phyloP scores from a whole-genome alignment of 2,888 invertebrate species.

The Anorthoa munda region DNA sequence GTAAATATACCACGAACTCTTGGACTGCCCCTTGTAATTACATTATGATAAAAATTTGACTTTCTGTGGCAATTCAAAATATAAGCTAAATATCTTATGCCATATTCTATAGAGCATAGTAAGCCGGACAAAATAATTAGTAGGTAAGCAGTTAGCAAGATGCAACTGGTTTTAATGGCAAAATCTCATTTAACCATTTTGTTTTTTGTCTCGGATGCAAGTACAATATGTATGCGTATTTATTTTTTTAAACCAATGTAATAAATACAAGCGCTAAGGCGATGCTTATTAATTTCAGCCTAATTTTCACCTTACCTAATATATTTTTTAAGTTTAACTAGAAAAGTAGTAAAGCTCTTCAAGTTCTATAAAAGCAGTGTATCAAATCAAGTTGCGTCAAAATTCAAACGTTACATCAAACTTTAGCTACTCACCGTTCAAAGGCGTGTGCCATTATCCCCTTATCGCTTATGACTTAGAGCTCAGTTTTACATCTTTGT shows the following conservation, averaged over 20 bases:
- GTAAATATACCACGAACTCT: too few species aligned
- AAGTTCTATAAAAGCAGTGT: too few species aligned
- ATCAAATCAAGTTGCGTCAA: not conserved
- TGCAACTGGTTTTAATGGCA: not conserved
- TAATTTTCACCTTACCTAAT: not conserved
- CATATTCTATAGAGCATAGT: not conserved
- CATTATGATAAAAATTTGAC: too few species aligned
- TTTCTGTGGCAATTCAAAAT: too few species aligned
- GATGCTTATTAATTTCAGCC: not conserved
- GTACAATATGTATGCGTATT: too few species aligned
- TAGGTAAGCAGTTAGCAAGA: not conserved
- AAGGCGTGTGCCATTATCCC: constrained; percentile 9
- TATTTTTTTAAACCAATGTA: too few species aligned
- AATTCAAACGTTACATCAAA: not conserved
- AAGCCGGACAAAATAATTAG: not conserved
- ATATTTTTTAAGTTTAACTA: too few species aligned
- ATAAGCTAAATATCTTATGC: not conserved
- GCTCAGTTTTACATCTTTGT: constrained; percentile 79
- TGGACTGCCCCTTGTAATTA: too few species aligned
- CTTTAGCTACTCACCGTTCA: too few species aligned
- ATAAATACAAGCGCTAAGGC: not conserved
- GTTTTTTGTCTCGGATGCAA: not conserved
- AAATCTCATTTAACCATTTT: not conserved
- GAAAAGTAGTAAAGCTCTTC: not conserved
- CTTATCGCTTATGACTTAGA: constrained; percentile 65